phyloP scores from a whole-genome alignment of 2,797 vertebrate species.

The Poeciliopsis gracilis region DNA sequence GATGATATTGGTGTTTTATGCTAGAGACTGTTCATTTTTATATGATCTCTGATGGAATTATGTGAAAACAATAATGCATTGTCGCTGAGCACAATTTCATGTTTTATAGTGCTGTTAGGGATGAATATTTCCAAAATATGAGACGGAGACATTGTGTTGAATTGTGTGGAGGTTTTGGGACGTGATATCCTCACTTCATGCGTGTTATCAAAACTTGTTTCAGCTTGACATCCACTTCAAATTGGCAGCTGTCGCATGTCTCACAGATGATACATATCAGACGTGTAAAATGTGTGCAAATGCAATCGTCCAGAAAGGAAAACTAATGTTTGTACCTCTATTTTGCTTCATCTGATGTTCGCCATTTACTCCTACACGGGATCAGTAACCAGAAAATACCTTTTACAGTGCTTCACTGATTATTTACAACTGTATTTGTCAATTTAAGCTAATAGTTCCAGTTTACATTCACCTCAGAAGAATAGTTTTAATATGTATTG shows the following conservation, averaged over 20 bases:
- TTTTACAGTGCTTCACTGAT: background rate
- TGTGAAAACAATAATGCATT: conserved; percentile 43
- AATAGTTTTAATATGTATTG: background rate
- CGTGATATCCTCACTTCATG: conserved; percentile 21
- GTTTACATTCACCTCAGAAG: background rate
- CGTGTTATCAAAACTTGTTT: conserved; percentile 15
- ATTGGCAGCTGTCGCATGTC: background rate
- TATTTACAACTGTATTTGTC: background rate
- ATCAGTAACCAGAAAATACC: background rate
- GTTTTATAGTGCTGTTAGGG: conserved; percentile 29
- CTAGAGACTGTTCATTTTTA: conserved; percentile 22
- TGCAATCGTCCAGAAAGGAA: conserved; percentile 11
- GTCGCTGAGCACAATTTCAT: conserved; percentile 32
- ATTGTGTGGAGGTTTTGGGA: conserved; percentile 20
- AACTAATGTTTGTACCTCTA: conserved; percentile 17
- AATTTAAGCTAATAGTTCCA: background rate
- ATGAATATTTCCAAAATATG: conserved; percentile 41
- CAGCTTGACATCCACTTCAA: background rate
- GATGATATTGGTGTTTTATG: conserved; percentile 51
- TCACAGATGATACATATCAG: conserved; percentile 17
- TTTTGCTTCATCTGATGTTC: background rate
- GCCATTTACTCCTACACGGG: no score
- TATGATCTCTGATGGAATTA: conserved; percentile 47
- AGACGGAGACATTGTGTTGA: conserved; percentile 3
- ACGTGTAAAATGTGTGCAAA: background rate